Evolutionary conservation across 2,888 invertebrate species (phyloP), one percentile per base, ranked within the genome.

Genomic region (Sphaerophoria taeniata): DNA sequence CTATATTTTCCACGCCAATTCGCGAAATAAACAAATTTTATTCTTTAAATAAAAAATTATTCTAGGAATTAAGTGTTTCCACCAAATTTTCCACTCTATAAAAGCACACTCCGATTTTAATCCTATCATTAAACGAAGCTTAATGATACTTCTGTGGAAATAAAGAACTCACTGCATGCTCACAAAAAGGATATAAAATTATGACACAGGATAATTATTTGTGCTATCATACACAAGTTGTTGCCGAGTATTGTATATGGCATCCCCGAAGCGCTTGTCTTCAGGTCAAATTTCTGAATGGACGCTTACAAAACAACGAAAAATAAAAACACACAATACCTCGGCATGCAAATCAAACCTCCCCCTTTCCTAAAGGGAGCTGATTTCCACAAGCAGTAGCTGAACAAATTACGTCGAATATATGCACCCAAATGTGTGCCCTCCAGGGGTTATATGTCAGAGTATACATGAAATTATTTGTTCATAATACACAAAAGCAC

Each of bases 401-500:
- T 24, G 24, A 2, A 24, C 24, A 24, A 24, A 24, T 24, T 24
- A 24, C 24, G 24, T 24, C 12, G 11, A 43, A 9, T 16, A 33
- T 61, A 9, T 65, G 16, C 6, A 65, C 39, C 53, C 36, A 58
- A 63, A 43, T 43, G n/a, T 53, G 60, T 45, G 11, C 63, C 12
- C 61, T 72, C 69, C 14, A 36, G 34, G 47, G 31, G 76, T 53
- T 61, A 69, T 24, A 49, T 53, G 49, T 67, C 67, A 75, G 14
- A 51, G 45, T 45, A 55, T 45, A 84, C 65, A 71, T 79, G 60
- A 76, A 79, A 75, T 79, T 55, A 83, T 83, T 83, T 79, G 79
- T 83, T 74, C 58, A 71, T 83, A 72, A 80, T 84, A 75, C 75
- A 73, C 77, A 79, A 56, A 74, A 65, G n/a, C 60, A 58, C 55